Conservation (phyloP, 2,113 vertebrate genomes). For the Scortum barcoo region DNA sequence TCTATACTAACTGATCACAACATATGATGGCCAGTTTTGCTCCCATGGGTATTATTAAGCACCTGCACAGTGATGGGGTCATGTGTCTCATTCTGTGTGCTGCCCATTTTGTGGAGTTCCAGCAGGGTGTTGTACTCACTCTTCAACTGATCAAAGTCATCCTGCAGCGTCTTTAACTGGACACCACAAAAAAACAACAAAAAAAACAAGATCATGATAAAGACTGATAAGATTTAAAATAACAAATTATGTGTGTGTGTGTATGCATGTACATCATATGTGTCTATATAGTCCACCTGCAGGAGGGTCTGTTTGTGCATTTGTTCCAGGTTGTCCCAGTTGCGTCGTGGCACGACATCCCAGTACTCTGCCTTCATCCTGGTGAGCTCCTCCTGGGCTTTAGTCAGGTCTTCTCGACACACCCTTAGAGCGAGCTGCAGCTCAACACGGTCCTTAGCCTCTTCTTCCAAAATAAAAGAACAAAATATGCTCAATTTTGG, state of each 20-base stretch:
- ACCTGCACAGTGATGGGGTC: slow-evolving; percentile 58
- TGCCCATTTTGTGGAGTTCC: slow-evolving; percentile 81
- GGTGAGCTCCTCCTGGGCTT: slow-evolving; percentile 85
- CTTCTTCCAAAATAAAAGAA: slow-evolving; percentile 42
- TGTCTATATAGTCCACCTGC: slow-evolving; percentile 79
- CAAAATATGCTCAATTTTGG: background rate
- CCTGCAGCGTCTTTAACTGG: slow-evolving; percentile 82
- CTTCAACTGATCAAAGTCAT: slow-evolving; percentile 82
- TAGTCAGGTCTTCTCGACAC: slow-evolving; percentile 86
- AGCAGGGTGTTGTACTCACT: slow-evolving; percentile 84
- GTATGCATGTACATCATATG: background rate
- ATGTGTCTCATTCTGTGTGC: slow-evolving; percentile 67
- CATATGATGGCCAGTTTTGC: background rate
- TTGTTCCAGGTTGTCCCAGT: slow-evolving; percentile 86
- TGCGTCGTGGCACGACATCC: slow-evolving; percentile 86
- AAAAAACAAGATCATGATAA: background rate
- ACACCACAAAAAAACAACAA: slow-evolving; percentile 10
- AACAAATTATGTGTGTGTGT: background rate
- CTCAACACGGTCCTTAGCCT: slow-evolving; percentile 81
- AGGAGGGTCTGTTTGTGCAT: slow-evolving; percentile 77
- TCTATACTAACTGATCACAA: background rate
- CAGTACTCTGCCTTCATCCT: slow-evolving; percentile 85
- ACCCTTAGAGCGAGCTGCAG: slow-evolving; percentile 86
- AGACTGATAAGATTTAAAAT: background rate
- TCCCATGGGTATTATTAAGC: background rate